Evolutionary conservation across 92 coral and sea anemone genomes (phyloP), one percentile per base, ranked within the genome.

Genomic region (Diadumene lineata): DNA sequence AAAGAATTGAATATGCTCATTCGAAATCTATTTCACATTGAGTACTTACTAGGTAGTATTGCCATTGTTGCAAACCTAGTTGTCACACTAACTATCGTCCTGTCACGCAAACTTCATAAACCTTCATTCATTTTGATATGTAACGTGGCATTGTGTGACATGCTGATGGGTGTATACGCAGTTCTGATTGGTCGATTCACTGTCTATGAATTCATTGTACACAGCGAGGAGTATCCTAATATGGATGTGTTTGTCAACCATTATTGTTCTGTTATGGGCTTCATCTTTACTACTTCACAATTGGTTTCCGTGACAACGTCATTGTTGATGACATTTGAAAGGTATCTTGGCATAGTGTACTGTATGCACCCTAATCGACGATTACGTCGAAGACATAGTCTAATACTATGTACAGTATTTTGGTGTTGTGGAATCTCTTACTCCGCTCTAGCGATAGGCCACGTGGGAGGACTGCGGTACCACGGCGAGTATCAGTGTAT

Each of bases 401-500:
- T 82, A 18, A 26, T 31, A 32, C 66, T 70, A 13, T 31, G 78
- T 50, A 64, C 46, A 6, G 56, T 56, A 46, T 64, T 86, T 27
- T 86, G 90, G 90, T 31, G 30, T 56, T 48, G 62, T 53, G 83
- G 80, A 22, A 24, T 86, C 28, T 46, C 63, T 1, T 86, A 76
- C 48, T 75, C 90, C 19, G 31, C 73, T 7, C 44, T 86, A 66
- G 66, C 87, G 24, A 68, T 86, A 24, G 78, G 76, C 66, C 80
- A 15, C 26, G 84, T 86, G 15, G 87, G 84, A 43, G 87, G 90
- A 1, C 66, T 86, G 66, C 76, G 83, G 25, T 82, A 86, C 43
- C 90, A 86, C 31, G 90, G 90, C 1, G 90, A 86, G 34, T 86
- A 74, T 65, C 82, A 79, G 1, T 86, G 90, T 55, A 86, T 82